Evolutionary conservation across 2,797 vertebrate species (phyloP), one percentile per base, ranked within the genome.

Genomic region (Danio albolineatus): DNA sequence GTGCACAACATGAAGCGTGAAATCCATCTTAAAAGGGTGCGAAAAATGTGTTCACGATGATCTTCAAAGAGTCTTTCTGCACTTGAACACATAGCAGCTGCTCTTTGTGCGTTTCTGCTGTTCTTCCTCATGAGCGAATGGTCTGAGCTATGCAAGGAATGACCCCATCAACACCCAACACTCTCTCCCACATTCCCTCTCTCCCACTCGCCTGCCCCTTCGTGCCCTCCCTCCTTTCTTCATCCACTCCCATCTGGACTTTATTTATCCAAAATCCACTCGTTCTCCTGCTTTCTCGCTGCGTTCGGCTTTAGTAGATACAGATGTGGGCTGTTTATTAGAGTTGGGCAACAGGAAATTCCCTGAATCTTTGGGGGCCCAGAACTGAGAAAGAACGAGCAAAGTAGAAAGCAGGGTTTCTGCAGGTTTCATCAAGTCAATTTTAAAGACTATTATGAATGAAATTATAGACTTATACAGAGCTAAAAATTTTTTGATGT

Each of bases 311-410:
- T 94, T 91, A 95, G 92, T 92, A 91, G 87, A 90, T 93, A 81
- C 96, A 97, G 95, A 95, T 96, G 96, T 87, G 91, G 86, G 87
- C 76, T 81, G 89, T 92, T 93, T 94, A 93, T 94, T 90, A 89
- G 92, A 91, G 90, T 89, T 75, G 76, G 88, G 91, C 91, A 94
- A 94, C 94, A 95, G 95, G 95, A 97, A 96, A 95, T 96, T 94
- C 92, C 90, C 88, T 44, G 90, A 92, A 92, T 92, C 83, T 90
- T 92, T 91, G 80, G 92, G 91, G 92, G 90, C 90, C 88, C 87
- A 79, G 86, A 83, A 73, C 72, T 49, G 19, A 59, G 56, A 49
- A 7, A 60, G 51, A 59, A 62, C 53, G 9, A 66, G 49, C 46
- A 39, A 59, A 70, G 53, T 14, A 66, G 5, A 57, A 38, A 36